Conservation (phyloP, 37 sponge, comb jelly and placozoan species). For the Lycopodina hypogea region DNA sequence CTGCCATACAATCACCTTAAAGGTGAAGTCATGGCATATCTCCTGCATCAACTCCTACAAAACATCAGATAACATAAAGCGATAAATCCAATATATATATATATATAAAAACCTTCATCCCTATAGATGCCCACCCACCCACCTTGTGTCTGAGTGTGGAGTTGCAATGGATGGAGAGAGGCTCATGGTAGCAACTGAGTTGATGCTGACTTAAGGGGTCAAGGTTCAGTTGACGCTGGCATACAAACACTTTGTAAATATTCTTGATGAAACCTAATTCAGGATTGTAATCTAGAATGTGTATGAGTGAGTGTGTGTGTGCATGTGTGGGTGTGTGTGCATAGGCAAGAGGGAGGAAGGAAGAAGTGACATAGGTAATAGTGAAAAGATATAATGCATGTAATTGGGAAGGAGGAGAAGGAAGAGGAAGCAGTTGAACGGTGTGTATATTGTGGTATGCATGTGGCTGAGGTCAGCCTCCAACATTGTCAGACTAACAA, state of each 20-base stretch:
- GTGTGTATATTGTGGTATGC: no score
- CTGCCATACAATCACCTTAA: conserved; percentile 26
- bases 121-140: background rate
- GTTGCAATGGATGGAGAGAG: conserved; percentile 3
- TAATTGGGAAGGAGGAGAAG: no score
- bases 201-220: conserved; percentile 41
- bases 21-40: conserved; percentile 20
- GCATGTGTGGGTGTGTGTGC: no score
- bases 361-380: no score
- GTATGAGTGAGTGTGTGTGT: no score
- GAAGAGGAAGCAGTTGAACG: no score
- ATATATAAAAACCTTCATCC: background rate
- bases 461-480: no score
- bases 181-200: conserved; percentile 10
- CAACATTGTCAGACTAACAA: no score
- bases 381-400: no score
- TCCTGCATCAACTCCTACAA: conserved; percentile 22
- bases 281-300: conserved; percentile 31
- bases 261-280: conserved; percentile 11
- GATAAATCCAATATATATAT: no score
- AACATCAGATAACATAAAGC: background rate
- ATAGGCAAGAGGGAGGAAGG: no score
- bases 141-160: conserved; percentile 24
- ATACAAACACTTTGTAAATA: conserved; percentile 40
- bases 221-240: conserved; percentile 30